Conservation (phyloP, 2,888 invertebrate species). For the Agonopterix alstromeriana region DNA sequence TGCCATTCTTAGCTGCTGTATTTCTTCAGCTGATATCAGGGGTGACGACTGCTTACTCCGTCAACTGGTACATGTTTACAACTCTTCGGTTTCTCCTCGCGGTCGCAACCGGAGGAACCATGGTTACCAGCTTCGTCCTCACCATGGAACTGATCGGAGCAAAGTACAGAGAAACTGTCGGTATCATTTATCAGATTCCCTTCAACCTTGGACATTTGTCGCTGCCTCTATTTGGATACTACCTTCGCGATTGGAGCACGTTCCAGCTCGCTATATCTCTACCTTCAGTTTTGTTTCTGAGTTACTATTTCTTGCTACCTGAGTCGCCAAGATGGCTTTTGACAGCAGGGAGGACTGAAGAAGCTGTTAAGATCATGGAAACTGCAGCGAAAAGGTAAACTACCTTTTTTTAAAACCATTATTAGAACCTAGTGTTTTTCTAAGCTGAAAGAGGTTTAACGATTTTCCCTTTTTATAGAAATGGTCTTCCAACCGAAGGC, state of each 20-base stretch:
- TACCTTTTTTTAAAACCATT: too few relatives aligned
- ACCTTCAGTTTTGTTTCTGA: conserved; percentile 78
- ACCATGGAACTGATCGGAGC: conserved; percentile 82
- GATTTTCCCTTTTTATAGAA: conserved; percentile 38
- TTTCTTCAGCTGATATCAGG: conserved; percentile 84
- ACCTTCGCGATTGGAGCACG: conserved; percentile 80
- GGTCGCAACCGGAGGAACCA: conserved; percentile 88
- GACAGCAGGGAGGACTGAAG: conserved; percentile 80
- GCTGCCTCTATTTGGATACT: conserved; percentile 79
- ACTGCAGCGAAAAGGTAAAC: conserved; percentile 76
- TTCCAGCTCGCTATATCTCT: conserved; percentile 82
- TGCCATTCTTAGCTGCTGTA: conserved; percentile 84
- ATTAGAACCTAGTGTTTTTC: neutral
- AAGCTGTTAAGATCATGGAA: conserved; percentile 80
- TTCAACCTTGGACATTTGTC: conserved; percentile 83
- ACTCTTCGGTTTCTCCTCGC: conserved; percentile 83
- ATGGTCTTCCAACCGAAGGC: conserved; percentile 67
- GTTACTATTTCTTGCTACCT: conserved; percentile 84
- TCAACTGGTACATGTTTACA: conserved; percentile 81
- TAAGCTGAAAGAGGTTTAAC: neutral
- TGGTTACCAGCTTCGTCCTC: conserved; percentile 86
- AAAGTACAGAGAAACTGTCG: conserved; percentile 80
- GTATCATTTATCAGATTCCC: conserved; percentile 81
- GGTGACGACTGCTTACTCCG: conserved; percentile 81
- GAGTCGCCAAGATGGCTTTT: conserved; percentile 91